Conservation (phyloP, 2,888 invertebrate species). For the Trypoxylon attenuatum region DNA sequence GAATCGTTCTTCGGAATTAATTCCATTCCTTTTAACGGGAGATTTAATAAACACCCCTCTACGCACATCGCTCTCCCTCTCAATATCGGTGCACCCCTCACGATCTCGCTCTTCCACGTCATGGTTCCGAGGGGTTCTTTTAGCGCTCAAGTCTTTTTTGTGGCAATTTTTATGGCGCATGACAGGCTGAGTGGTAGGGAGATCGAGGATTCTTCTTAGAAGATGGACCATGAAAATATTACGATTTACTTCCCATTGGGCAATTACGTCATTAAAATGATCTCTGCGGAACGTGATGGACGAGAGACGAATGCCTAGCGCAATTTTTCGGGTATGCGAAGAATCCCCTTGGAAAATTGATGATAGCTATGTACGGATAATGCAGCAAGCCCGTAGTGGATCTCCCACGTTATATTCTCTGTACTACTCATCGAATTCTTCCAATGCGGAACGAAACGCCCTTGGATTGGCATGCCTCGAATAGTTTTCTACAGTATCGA, state of each 20-base stretch:
- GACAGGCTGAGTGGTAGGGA: conserved; percentile 14
- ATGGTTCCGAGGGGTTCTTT: conserved; percentile 32
- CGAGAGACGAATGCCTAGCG: conserved; percentile 12
- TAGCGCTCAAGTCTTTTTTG: conserved; percentile 20
- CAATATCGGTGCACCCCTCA: conserved; percentile 33
- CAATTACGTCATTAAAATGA: conserved; percentile 55
- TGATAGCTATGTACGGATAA: too few relatives aligned
- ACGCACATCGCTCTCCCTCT: conserved; percentile 40
- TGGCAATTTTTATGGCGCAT: conserved; percentile 47
- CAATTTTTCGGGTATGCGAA: conserved; percentile 39
- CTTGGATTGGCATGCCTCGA: too few relatives aligned
- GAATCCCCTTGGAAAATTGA: conserved; percentile 52
- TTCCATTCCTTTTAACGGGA: conserved; percentile 52
- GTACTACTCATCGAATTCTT: background rate
- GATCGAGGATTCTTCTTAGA: conserved; percentile 39
- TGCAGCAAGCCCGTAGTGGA: conserved; percentile 9
- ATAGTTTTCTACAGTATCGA: too few relatives aligned
- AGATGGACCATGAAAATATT: conserved; percentile 54
- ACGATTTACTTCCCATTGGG: conserved; percentile 51
- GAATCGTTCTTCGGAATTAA: conserved; percentile 48
- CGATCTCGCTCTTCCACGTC: conserved; percentile 37
- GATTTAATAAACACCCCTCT: conserved; percentile 56
- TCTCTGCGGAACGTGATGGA: conserved; percentile 20
- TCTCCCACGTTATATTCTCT: too few relatives aligned
- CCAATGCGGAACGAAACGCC: background rate